These are phyloP conservation scores for Pseudoips prasinana DNA, from an alignment of 2,888 invertebrate genomes.

Conservation along the genomic window DNA sequence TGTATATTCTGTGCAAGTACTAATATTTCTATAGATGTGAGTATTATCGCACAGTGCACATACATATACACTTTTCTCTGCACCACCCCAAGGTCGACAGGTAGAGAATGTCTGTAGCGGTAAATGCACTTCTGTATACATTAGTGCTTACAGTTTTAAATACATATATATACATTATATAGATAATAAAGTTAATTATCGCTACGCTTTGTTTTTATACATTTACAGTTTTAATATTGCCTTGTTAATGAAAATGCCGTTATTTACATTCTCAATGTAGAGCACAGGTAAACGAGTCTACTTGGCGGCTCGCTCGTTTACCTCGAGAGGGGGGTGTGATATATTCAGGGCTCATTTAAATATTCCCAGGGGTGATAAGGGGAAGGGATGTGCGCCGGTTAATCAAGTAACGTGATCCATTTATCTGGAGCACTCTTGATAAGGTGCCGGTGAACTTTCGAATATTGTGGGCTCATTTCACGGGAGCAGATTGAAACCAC, in stretches of 20 bases:
- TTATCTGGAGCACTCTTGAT: constrained; percentile 79
- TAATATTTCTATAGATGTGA: too few relatives aligned
- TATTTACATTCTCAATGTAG: constrained; percentile 65
- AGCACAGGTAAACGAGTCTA: constrained; percentile 66
- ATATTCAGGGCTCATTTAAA: constrained; percentile 79
- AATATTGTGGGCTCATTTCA: constrained; percentile 70
- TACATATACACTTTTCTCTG: too few relatives aligned
- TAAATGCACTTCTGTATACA: too few relatives aligned
- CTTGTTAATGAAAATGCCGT: constrained; percentile 66
- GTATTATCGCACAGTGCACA: too few relatives aligned
- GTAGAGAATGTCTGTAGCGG: too few relatives aligned
- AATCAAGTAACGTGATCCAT: constrained; percentile 82
- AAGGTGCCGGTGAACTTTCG: constrained; percentile 71
- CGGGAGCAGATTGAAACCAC: constrained; percentile 46
- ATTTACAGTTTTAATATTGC: constrained; percentile 39
- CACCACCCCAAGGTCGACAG: too few relatives aligned
- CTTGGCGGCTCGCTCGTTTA: constrained; percentile 59
- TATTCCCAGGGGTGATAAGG: constrained; percentile 79
- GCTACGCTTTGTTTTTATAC: constrained; percentile 26
- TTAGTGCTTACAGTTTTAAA: too few relatives aligned
- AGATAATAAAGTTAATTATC: constrained; percentile 13
- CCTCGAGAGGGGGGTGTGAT: constrained; percentile 72
- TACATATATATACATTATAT: too few relatives aligned
- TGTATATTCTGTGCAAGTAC: too few relatives aligned
- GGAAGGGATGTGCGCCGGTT: constrained; percentile 76